Conservation (phyloP, 92 coral and sea anemone species). For the Palythoa caribaeorum region DNA sequence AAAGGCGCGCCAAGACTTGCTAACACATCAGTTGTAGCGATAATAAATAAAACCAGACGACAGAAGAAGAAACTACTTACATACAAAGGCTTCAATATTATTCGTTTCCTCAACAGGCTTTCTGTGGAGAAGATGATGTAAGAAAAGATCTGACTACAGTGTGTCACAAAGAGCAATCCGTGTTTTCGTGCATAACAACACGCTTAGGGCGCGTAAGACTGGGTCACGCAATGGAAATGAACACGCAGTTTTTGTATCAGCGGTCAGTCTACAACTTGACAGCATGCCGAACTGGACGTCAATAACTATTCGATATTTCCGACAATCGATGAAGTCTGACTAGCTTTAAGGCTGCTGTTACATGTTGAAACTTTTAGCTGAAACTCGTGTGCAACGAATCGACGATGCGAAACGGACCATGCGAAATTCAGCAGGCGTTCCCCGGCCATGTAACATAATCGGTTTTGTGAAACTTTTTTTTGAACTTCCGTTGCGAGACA, state of each 20-base stretch:
- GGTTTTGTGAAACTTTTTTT: too few relatives aligned
- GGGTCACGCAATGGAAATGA: constrained; percentile 18
- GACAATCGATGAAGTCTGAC: too few relatives aligned
- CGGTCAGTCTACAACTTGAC: neutral
- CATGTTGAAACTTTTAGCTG: too few relatives aligned
- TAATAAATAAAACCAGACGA: neutral
- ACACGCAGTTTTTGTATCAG: neutral
- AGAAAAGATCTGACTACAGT: neutral
- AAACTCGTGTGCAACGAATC: too few relatives aligned
- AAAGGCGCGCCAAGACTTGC: neutral
- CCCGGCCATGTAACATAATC: too few relatives aligned
- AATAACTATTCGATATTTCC: too few relatives aligned
- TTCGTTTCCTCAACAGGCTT: neutral
- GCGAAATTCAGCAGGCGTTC: too few relatives aligned
- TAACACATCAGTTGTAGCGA: neutral
- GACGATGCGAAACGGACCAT: too few relatives aligned
- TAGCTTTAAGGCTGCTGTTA: too few relatives aligned
- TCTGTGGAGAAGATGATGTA: neutral
- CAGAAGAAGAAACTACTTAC: neutral
- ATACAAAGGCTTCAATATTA: neutral
- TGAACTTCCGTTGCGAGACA: too few relatives aligned
- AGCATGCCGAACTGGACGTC: neutral
- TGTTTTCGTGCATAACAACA: neutral
- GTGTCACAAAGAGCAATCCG: neutral
- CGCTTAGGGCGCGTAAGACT: neutral